Base-by-base conservation (phyloP, 1,140 invertebrate species). In the Danaus melanippus region DNA sequence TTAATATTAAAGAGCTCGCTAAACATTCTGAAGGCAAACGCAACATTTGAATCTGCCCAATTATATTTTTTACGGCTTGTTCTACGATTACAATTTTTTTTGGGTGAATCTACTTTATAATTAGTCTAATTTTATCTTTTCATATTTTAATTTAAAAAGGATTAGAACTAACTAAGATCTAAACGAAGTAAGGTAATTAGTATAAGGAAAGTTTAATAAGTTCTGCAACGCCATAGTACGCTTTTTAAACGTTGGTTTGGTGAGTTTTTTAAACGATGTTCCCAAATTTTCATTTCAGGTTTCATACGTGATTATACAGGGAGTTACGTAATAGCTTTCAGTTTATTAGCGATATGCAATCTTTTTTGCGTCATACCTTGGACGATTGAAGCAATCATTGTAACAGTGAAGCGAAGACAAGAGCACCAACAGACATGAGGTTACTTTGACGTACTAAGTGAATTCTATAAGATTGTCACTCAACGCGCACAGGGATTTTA, bases 291-390 rank as follows among this genome's bases (percentile, higher is more conserved):
- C 46, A n/a, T 71, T 76, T 60, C 75, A 87, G 85, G 85, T 53
- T 84, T 84, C 41, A 60, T 86, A 42, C 69, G 84, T 42, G 85
- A 87, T 51, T 78, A 77, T 56, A 86, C 81, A 0, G 76, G 75
- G 12, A 87, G 80, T 45, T 87, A 86, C 47, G 62, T 59, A n/a
- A 67, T 84, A 12, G 83, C 81, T 0, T 87, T 87, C 64, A 66
- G 74, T 44, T 70, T 84, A 73, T 62, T 86, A n/a, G 77, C 80
- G 15, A 58, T 70, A 0, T 80, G 81, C 56, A 82, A 84, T 40
- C 61, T 86, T 8, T 72, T 73, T 54, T 87, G 85, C 53, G 82
- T 84, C 4, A 52, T 86, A 10, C 85, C 85, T 0, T 87, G 85
- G 85, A 68, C 76, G 0, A 58, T 79, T 1, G 85, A 87, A 62